Evolutionary conservation across 2,888 invertebrate species (phyloP), one percentile per base, ranked within the genome.

Genomic region (Plagiodera versicolora): DNA sequence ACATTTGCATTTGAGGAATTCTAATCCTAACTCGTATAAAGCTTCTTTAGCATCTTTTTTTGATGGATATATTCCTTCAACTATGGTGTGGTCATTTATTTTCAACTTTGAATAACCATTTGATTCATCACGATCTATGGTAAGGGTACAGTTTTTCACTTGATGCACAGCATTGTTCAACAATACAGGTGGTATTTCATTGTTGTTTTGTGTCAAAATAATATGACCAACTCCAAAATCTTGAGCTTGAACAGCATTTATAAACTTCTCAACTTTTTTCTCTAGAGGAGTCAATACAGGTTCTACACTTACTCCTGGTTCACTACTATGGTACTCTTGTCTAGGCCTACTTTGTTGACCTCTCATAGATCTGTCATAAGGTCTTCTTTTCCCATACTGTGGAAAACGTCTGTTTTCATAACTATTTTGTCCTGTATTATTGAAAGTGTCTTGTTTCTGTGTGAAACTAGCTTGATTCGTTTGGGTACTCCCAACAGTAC

Each of bases 241-340:
- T 57, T 67, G 67, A 35, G 63, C 57, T 49, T 59, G 58, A 14
- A 64, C 63, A 9, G 63, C 67, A 35, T 59, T 56, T 52, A 66
- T 61, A 8, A 66, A 17, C 51, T 70, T 81, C 81, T 51, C 77
- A 5, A 64, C 56, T 35, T 60, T 60, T 18, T 35, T 52, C 18
- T 64, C 64, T 32, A 61, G 35, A 17, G 64, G 58, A 9, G 52
- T 30, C 30, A 62, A 47, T 1, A 52, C 52, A n/a, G 57, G 53
- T 45, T 47, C 18, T 5, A 52, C 14, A 3, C 46, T 44, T 19
- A 52, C 51, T 17, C 32, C 51, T 9, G 48, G 55, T 16, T 56
- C 55, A 17, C 14, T 39, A 14, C 14, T 39, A 3, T 39, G 39
- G 14, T 39, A 39, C 4, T 39, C 39, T n/a, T 39, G 39, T 39